Evolutionary conservation across 1,140 invertebrate species (phyloP).

Genomic region (Drosophila parabipectinata): DNA sequence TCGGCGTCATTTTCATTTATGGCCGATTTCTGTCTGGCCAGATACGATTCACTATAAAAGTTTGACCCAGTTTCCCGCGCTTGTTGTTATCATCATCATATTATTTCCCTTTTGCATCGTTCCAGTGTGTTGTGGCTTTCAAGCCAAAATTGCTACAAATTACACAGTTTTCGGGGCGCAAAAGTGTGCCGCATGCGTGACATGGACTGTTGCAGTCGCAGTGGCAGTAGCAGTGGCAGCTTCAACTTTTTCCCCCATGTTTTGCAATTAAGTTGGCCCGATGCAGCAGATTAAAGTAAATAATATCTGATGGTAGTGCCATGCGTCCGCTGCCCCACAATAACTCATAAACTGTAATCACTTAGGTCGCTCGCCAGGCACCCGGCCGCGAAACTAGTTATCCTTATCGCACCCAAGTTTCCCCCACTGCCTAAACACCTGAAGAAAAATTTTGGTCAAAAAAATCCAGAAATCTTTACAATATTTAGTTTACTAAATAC

Average conservation of each 20-base stretch:
- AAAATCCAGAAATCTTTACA: too few relatives aligned
- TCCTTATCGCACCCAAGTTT: slow-evolving; percentile 47
- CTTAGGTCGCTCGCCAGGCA: slow-evolving; percentile 48
- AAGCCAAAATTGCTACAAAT: slow-evolving; percentile 76
- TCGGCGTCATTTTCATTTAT: slow-evolving; percentile 68
- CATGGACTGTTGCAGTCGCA: slow-evolving; percentile 18
- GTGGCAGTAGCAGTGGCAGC: not conserved
- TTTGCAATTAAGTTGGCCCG: slow-evolving; percentile 73
- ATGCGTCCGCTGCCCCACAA: slow-evolving; percentile 39
- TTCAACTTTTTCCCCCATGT: slow-evolving; percentile 51
- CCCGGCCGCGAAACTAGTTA: slow-evolving; percentile 62
- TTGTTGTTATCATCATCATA: slow-evolving; percentile 33
- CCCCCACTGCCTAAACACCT: not conserved
- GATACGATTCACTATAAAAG: slow-evolving; percentile 56
- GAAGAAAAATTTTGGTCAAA: not conserved
- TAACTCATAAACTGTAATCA: slow-evolving; percentile 79
- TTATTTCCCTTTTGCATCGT: not conserved
- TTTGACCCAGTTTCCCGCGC: slow-evolving; percentile 70
- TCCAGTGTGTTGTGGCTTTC: slow-evolving; percentile 22
- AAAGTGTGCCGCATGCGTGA: slow-evolving; percentile 80
- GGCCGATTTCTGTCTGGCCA: slow-evolving; percentile 26
- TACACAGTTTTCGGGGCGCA: slow-evolving; percentile 77
- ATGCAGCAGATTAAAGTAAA: slow-evolving; percentile 79
- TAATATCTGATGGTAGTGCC: slow-evolving; percentile 64
- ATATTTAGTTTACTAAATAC: too few relatives aligned